Conservation (phyloP, 1,140 invertebrate species). For the Trichomalopsis sarcophagae region DNA sequence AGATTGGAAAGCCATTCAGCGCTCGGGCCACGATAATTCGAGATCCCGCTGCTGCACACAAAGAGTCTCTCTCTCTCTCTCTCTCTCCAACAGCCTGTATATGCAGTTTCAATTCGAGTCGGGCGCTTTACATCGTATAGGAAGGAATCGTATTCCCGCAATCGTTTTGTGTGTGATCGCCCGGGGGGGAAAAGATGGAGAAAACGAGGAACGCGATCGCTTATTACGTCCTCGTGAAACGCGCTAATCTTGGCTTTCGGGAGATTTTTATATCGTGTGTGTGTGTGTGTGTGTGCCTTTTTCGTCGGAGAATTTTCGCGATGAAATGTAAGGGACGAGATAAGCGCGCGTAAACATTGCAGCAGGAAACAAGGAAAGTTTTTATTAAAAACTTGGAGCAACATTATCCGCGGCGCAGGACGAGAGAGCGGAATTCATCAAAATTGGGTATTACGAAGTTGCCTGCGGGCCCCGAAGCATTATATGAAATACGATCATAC, state of each 20-base stretch:
- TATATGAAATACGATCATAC: constrained; percentile 9
- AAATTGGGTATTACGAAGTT: not conserved
- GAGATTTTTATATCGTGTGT: not conserved
- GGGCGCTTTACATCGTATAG: constrained; percentile 9
- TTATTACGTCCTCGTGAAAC: not conserved
- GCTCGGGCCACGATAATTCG: not conserved
- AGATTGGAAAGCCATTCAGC: constrained; percentile 6
- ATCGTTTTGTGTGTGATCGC: not conserved
- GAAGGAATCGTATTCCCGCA: not conserved
- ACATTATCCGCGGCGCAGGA: not conserved
- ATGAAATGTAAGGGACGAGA: no score
- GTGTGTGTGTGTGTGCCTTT: not conserved
- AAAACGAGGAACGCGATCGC: not conserved
- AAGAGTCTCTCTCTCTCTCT: not conserved
- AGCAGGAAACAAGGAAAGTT: not conserved
- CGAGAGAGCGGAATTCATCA: not conserved
- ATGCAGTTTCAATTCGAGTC: constrained; percentile 14
- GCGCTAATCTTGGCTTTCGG: not conserved
- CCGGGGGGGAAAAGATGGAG: not conserved
- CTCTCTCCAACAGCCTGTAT: not conserved
- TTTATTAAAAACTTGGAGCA: not conserved
- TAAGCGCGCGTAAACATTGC: no score
- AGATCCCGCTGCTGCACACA: not conserved
- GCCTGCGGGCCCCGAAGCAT: not conserved
- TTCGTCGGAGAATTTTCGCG: not conserved